phyloP scores from a whole-genome alignment of 2,888 invertebrate species.

The Agrilus biguttatus region DNA sequence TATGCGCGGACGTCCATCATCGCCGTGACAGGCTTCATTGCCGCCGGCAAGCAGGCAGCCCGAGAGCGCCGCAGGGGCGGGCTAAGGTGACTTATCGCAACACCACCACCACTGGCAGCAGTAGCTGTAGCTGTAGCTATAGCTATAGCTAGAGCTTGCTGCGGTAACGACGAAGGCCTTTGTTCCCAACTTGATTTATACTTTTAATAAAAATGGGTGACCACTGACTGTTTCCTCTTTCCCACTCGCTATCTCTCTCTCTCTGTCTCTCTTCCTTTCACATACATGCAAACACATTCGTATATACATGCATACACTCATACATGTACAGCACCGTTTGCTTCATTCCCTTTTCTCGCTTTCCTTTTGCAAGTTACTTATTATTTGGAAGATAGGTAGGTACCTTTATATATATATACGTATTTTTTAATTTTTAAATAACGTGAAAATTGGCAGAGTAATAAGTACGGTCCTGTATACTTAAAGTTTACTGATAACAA shows the following conservation, averaged over 20 bases:
- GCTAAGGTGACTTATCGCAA: conserved; percentile 34
- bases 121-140: background rate
- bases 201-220: conserved; percentile 52
- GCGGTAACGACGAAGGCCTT: conserved; percentile 34
- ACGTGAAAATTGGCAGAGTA: no score
- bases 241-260: no score
- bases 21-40: conserved; percentile 48
- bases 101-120: conserved; percentile 10
- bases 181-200: conserved; percentile 47
- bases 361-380: no score
- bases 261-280: background rate
- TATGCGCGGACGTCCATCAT: conserved; percentile 61
- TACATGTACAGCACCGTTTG: no score
- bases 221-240: conserved; percentile 39
- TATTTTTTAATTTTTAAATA: no score
- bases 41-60: conserved; percentile 23
- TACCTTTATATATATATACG: no score
- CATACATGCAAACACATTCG: no score
- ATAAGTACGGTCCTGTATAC: no score
- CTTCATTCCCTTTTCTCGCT: no score
- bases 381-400: no score
- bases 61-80: conserved; percentile 26
- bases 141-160: conserved; percentile 6
- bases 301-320: no score
- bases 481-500: no score